phyloP scores from a whole-genome alignment of 1,140 invertebrate species.

The Ctenoplectra terminalis region DNA sequence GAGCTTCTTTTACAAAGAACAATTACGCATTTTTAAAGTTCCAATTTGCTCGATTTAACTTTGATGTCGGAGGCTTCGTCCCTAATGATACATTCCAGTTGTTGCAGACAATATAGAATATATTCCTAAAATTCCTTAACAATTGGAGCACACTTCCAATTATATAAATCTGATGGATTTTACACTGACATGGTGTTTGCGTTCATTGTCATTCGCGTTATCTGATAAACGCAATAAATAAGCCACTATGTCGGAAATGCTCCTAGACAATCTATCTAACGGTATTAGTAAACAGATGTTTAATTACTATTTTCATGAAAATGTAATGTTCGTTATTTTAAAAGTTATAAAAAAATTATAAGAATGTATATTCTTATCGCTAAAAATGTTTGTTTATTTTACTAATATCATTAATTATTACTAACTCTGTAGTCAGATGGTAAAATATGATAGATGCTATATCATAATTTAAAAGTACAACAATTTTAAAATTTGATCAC shows the following conservation, averaged over 20 bases:
- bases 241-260: neutral
- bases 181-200: neutral
- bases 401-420: too few relatives aligned
- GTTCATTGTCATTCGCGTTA: slow-evolving; percentile 21
- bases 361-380: too few relatives aligned
- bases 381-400: too few relatives aligned
- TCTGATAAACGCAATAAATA: slow-evolving; percentile 36
- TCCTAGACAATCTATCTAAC: neutral
- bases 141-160: neutral
- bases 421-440: too few relatives aligned
- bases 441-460: too few relatives aligned
- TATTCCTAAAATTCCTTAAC: neutral
- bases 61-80: neutral
- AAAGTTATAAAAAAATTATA: neutral
- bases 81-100: neutral
- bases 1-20: neutral
- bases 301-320: neutral
- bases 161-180: slow-evolving; percentile 7
- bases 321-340: neutral
- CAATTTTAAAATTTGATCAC: too few relatives aligned
- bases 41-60: neutral
- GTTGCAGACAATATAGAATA: neutral
- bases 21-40: neutral
- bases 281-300: neutral
- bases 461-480: too few relatives aligned